Base-by-base conservation (phyloP, 2,113 vertebrate species). In the Stomatorhinus ivindoensis region DNA sequence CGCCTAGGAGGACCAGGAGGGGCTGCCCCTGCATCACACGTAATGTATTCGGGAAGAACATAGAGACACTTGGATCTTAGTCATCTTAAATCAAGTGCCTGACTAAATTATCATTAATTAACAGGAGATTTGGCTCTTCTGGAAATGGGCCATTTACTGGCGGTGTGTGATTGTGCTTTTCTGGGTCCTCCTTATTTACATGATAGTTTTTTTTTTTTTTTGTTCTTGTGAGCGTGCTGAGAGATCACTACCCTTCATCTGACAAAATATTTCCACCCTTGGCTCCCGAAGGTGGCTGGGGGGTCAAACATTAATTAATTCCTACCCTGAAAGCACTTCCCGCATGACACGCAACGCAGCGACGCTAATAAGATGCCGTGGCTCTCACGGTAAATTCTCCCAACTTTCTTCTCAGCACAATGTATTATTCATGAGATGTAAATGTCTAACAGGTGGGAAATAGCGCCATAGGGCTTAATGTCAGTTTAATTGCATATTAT, bases 361-460 rank as follows among this genome's bases (percentile, higher is more conserved):
- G 17, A 87, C 85, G 27, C 50, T 53, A 35, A 53, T 53, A 31
- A 53, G 85, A 53, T 51, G 31, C 85, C 4, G 27, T 1, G 24
- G 21, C 5, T 86, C 48, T 86, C 46, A 17, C 27, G 10, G n/a
- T 51, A 86, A n/a, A 86, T 87, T 55, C 85, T 53, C 50, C 21
- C 85, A 55, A 53, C 50, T 87, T 87, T 53, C 85, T 35, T 17
- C 13, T 2, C 47, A 42, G 47, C 11, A 6, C 31, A 31, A 87
- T 87, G 85, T 50, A 35, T 87, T 42, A 87, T 87, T 87, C 85
- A 87, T 87, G 85, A 87, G 85, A 87, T 87, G 50, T 35, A 87
- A 87, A 87, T 87, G 50, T 87, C 85, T 53, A 53, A 87, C 85
- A 87, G 85, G 85, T 87, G 85, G 85, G 85, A 53, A 87, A 84